Conservation (phyloP, 37 sponge, comb jelly and placozoan species). For the Aphrocallistes beatrix region DNA sequence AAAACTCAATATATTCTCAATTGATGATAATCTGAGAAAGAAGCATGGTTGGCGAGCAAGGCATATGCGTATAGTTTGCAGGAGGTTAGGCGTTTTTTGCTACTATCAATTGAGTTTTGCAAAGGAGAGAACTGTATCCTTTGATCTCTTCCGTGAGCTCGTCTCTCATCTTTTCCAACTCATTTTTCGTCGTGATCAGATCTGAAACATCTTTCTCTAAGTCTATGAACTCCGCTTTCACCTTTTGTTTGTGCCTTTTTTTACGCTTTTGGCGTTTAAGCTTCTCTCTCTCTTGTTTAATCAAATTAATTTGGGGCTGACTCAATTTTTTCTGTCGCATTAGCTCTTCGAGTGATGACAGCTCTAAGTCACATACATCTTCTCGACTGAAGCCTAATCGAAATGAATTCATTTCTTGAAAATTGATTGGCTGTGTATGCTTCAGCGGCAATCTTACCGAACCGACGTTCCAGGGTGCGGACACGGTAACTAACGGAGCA, state of each 20-base stretch:
- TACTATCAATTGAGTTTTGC: too few relatives aligned
- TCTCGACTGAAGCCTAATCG: neutral
- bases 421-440: neutral
- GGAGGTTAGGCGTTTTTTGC: too few relatives aligned
- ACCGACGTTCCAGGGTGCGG: neutral
- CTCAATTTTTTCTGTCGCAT: neutral
- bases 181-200: neutral
- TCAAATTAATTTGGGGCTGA: neutral
- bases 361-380: neutral
- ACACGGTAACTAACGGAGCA: neutral
- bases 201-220: neutral
- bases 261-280: conserved; percentile 6
- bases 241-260: conserved; percentile 11
- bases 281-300: neutral
- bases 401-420: neutral
- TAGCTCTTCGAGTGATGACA: neutral
- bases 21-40: too few relatives aligned
- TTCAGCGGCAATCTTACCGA: neutral
- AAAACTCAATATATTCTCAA: too few relatives aligned
- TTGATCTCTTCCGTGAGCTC: neutral
- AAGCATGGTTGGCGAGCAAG: too few relatives aligned
- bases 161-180: neutral
- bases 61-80: too few relatives aligned
- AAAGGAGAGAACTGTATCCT: too few relatives aligned
- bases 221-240: neutral